Percentiles rank a stretch among this genome's conserved stretches.
These are phyloP conservation scores for Echinometra lucunter DNA, from an alignment of 53 echinoderm and acorn worm species.

Conservation along the genomic window DNA sequence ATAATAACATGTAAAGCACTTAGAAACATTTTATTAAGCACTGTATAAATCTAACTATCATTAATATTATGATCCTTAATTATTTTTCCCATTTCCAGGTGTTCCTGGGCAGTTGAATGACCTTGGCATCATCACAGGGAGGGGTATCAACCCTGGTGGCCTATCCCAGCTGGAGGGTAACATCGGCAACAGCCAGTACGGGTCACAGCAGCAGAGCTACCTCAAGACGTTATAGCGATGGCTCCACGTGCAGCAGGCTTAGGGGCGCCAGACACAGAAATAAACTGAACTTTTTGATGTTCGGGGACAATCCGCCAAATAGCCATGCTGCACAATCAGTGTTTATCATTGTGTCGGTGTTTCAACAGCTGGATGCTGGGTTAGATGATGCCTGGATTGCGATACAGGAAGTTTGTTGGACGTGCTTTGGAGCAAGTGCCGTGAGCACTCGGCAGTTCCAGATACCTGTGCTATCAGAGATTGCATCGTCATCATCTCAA, in stretches of 20 bases:
- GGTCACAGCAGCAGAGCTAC: slow-evolving; percentile 75
- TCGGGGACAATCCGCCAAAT: not conserved
- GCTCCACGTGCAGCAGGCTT: slow-evolving; percentile 41
- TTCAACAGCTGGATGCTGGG: not conserved
- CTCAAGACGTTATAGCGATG: slow-evolving; percentile 85
- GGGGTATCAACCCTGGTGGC: slow-evolving; percentile 50
- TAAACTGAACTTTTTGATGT: not conserved
- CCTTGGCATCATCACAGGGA: slow-evolving; percentile 56
- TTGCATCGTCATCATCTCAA: not conserved
- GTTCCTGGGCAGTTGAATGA: slow-evolving; percentile 58
- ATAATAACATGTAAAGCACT: too few relatives aligned
- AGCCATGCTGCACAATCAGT: slow-evolving; percentile 22
- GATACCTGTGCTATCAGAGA: not conserved
- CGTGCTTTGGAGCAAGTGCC: not conserved
- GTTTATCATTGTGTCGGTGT: not conserved
- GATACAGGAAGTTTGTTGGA: not conserved
- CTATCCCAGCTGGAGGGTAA: slow-evolving; percentile 61
- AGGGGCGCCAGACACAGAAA: not conserved
- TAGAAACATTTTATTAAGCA: too few relatives aligned
- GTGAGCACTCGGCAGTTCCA: not conserved
- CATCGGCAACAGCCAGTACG: slow-evolving; percentile 60
- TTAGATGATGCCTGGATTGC: not conserved
- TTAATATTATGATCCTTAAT: too few relatives aligned
- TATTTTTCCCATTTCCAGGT: not conserved
- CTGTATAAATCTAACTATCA: too few relatives aligned